These are phyloP conservation scores for Chaetodon trifascialis DNA, from an alignment of 2,113 vertebrate species.

Conservation along the genomic window DNA sequence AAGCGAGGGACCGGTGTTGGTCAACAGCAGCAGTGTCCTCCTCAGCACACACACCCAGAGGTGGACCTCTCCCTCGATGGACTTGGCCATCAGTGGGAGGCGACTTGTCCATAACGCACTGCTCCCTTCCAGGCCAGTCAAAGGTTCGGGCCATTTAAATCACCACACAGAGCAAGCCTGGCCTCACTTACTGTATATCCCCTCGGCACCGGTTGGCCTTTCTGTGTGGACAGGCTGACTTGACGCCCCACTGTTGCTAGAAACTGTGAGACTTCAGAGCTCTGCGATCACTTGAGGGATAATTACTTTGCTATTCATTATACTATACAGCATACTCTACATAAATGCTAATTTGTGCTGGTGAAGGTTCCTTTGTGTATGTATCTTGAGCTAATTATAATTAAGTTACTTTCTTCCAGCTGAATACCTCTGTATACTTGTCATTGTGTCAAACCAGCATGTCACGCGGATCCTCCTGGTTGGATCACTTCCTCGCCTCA, in stretches of 20 bases:
- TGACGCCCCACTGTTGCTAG: slow-evolving; percentile 56
- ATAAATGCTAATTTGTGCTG: slow-evolving; percentile 1
- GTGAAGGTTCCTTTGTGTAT: no score
- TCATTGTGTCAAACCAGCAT: neutral
- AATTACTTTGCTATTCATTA: slow-evolving; percentile 29
- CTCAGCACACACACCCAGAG: slow-evolving; percentile 46
- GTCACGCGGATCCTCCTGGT: neutral
- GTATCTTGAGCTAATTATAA: no score
- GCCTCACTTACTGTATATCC: slow-evolving; percentile 61
- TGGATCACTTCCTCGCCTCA: neutral
- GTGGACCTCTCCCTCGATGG: slow-evolving; percentile 49
- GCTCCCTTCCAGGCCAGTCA: slow-evolving; percentile 56
- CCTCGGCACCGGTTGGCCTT: slow-evolving; percentile 74
- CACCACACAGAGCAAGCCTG: slow-evolving; percentile 73
- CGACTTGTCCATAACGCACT: slow-evolving; percentile 28
- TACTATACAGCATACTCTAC: neutral
- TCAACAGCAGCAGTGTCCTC: neutral
- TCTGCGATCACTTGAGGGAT: slow-evolving; percentile 33
- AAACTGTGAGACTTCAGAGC: slow-evolving; percentile 43
- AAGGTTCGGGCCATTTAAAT: slow-evolving; percentile 75
- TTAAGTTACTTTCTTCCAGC: neutral
- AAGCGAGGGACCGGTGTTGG: slow-evolving; percentile 21
- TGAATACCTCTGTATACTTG: neutral
- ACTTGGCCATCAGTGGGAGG: slow-evolving; percentile 54
- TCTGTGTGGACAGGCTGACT: slow-evolving; percentile 66